These are phyloP conservation scores for Pipistrellus kuhlii DNA, from an alignment of 2,797 vertebrate genomes.

Conservation along the genomic window DNA sequence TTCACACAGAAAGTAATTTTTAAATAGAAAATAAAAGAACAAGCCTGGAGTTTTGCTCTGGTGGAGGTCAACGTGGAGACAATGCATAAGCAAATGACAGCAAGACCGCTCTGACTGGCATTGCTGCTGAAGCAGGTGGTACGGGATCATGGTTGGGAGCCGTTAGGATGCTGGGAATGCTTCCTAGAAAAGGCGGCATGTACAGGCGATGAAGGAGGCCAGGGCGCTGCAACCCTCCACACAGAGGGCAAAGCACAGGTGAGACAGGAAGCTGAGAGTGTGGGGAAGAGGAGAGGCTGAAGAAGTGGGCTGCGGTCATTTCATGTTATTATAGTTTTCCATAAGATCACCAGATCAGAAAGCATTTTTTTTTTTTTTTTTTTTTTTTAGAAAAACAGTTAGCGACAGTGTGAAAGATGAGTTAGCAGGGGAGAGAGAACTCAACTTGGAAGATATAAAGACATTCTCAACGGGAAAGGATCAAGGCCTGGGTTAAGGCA, in stretches of 20 bases:
- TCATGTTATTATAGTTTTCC: background rate
- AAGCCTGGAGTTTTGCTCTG: background rate
- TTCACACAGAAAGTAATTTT: background rate
- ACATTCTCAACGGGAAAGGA: background rate
- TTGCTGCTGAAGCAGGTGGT: background rate
- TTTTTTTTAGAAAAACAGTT: background rate
- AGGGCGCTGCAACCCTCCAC: background rate
- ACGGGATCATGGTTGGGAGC: background rate
- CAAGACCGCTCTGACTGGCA: fast-evolving
- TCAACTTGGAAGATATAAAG: background rate
- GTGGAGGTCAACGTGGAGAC: background rate
- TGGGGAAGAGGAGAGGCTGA: background rate
- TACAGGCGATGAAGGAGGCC: no score
- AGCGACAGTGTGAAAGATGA: background rate
- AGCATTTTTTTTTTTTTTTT: background rate
- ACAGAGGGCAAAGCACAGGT: background rate
- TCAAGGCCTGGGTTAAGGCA: background rate
- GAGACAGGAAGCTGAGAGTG: background rate
- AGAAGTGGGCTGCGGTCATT: background rate
- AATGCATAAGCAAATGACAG: background rate
- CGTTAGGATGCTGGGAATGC: fast-evolving
- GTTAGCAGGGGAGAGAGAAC: background rate
- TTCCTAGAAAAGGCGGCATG: background rate
- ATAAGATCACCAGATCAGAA: background rate
- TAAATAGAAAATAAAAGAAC: background rate